A percentile compares a stretch with the other conserved stretches of the same genome.
Evolutionary conservation across 2,797 vertebrate genomes (phyloP).

Genomic region (Adelosebastes latens): DNA sequence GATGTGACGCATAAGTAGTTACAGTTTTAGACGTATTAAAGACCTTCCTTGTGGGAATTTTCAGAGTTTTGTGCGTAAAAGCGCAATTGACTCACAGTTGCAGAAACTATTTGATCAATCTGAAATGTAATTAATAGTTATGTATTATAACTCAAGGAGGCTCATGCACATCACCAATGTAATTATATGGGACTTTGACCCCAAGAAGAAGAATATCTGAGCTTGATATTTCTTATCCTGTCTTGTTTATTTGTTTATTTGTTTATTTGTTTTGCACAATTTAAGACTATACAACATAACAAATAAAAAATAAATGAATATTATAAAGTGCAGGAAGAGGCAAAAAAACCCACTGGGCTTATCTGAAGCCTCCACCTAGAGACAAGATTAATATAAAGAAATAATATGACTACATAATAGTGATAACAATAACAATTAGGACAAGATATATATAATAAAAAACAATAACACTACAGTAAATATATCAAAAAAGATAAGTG

Average conservation of each 20-base stretch:
- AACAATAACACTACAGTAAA: too few relatives aligned
- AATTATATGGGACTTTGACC: not conserved
- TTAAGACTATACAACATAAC: too few relatives aligned
- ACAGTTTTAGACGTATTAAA: not conserved
- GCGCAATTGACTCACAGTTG: conserved; percentile 3
- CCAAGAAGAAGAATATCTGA: not conserved
- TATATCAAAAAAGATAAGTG: too few relatives aligned
- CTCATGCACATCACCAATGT: not conserved
- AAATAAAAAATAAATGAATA: too few relatives aligned
- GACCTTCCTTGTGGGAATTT: not conserved
- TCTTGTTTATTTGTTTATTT: too few relatives aligned
- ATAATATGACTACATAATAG: too few relatives aligned
- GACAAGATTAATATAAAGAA: too few relatives aligned
- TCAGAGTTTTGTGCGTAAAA: conserved; percentile 1
- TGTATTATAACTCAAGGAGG: not conserved
- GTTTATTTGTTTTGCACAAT: too few relatives aligned
- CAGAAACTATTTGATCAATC: not conserved
- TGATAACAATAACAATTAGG: too few relatives aligned
- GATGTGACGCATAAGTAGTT: not conserved
- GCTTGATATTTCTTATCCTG: not conserved
- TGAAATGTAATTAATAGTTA: not conserved
- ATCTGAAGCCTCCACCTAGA: too few relatives aligned
- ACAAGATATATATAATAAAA: too few relatives aligned
- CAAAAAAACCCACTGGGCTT: accelerated
- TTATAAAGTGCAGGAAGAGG: too few relatives aligned